Evolutionary conservation across 2,888 invertebrate genomes (phyloP).

Genomic region (Agrilus cyanescens): DNA sequence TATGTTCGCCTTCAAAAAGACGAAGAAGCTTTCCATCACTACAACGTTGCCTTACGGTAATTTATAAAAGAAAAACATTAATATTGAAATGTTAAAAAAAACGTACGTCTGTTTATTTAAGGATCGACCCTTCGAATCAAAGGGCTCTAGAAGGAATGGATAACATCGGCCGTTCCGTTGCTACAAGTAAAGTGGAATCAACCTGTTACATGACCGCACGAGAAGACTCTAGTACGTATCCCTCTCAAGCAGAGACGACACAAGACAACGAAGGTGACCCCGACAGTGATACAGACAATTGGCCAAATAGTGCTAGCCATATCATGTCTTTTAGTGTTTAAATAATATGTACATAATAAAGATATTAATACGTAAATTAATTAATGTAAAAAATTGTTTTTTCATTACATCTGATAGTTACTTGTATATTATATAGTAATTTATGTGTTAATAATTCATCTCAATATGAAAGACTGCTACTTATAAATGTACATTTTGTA

Average conservation of each 20-base stretch:
- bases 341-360: too few relatives aligned
- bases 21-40: conserved; percentile 58
- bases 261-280: conserved; percentile 30
- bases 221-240: conserved; percentile 36
- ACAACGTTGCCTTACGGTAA: conserved; percentile 52
- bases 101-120: conserved; percentile 24
- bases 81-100: too few relatives aligned
- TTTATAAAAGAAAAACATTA: too few relatives aligned
- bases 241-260: conserved; percentile 38
- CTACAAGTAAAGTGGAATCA: conserved; percentile 38
- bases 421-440: too few relatives aligned
- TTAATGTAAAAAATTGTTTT: too few relatives aligned
- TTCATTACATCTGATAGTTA: too few relatives aligned
- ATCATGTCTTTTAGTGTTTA: conserved; percentile 12
- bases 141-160: conserved; percentile 53
- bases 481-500: too few relatives aligned
- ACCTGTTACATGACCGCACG: conserved; percentile 41
- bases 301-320: conserved; percentile 23
- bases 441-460: too few relatives aligned
- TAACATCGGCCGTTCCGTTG: conserved; percentile 38
- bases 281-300: conserved; percentile 33
- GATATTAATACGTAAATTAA: too few relatives aligned
- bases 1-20: conserved; percentile 48
- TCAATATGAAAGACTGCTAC: too few relatives aligned
- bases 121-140: conserved; percentile 52